These are phyloP conservation scores for Tromatobia lineatoria DNA, from an alignment of 2,888 invertebrate species.

Conservation along the genomic window DNA sequence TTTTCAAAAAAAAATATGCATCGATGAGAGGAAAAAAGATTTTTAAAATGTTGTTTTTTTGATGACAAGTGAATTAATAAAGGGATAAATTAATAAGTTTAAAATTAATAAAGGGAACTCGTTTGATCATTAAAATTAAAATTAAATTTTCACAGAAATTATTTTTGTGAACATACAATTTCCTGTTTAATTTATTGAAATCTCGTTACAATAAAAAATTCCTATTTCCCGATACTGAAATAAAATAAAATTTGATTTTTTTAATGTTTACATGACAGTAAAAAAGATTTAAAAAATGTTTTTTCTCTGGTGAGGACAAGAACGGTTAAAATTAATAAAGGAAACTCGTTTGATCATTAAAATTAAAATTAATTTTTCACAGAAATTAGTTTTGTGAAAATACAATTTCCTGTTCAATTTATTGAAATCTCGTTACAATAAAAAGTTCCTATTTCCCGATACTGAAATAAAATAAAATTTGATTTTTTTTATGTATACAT, in stretches of 20 bases:
- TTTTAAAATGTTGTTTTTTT: too few relatives aligned
- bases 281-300: too few relatives aligned
- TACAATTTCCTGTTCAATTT: too few relatives aligned
- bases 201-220: too few relatives aligned
- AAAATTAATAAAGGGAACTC: background rate
- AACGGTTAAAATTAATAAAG: slow-evolving; percentile 1
- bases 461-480: background rate
- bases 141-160: too few relatives aligned
- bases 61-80: background rate
- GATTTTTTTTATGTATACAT: background rate
- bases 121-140: slow-evolving; percentile 8
- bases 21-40: background rate
- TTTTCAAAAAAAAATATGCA: too few relatives aligned
- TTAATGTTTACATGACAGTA: background rate
- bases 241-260: background rate
- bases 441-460: background rate
- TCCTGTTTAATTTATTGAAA: too few relatives aligned
- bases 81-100: too few relatives aligned
- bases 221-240: background rate
- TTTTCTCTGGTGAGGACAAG: background rate
- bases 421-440: too few relatives aligned
- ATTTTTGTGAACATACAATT: too few relatives aligned
- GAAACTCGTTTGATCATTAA: background rate
- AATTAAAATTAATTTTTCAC: too few relatives aligned
- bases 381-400: too few relatives aligned